Conservation (phyloP, 2,113 vertebrate species). For the Charina bottae region DNA sequence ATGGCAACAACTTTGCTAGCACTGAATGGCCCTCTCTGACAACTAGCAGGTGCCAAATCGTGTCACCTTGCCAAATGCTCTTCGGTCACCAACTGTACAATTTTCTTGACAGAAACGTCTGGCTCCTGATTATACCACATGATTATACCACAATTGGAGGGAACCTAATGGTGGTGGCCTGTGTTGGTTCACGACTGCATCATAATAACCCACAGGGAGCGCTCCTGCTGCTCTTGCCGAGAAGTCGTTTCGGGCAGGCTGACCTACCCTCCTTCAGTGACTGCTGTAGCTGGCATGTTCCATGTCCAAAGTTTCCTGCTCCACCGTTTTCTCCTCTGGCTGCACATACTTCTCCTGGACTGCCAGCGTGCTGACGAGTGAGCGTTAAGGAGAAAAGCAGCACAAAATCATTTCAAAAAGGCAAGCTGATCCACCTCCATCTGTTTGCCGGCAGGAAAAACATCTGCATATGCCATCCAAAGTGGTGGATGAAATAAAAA, state of each 20-base stretch:
- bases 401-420: slow-evolving; percentile 34
- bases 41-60: neutral
- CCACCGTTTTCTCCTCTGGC: slow-evolving; percentile 76
- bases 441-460: slow-evolving; percentile 15
- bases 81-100: neutral
- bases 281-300: slow-evolving; percentile 10
- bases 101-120: neutral
- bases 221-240: neutral
- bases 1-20: neutral
- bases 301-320: slow-evolving; percentile 86
- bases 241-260: neutral
- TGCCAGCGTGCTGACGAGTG: slow-evolving; percentile 81
- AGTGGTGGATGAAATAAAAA: neutral
- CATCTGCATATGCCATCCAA: slow-evolving; percentile 13
- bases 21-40: neutral
- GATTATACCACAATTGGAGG: neutral
- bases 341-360: slow-evolving; percentile 91
- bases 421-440: slow-evolving; percentile 15
- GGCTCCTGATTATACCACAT: neutral
- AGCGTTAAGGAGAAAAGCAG: slow-evolving; percentile 76
- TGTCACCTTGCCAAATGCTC: neutral
- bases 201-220: neutral
- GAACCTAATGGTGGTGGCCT: neutral
- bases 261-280: neutral
- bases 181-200: neutral